phyloP scores from a whole-genome alignment of 2,888 invertebrate species.

The Pammene fasciana region DNA sequence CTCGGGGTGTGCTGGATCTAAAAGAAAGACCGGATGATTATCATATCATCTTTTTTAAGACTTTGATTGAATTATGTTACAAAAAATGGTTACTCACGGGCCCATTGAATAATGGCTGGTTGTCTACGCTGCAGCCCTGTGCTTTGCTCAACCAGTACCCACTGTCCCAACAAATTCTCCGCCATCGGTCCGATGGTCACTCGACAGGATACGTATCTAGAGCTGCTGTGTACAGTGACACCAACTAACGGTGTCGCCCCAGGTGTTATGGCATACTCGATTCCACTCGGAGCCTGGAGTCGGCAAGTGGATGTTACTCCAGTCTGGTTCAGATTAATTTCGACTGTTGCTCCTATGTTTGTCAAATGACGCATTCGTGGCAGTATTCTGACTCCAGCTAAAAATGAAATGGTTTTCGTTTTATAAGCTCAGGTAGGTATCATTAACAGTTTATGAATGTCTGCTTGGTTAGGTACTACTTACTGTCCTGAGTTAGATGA shows the following conservation, averaged over 20 bases:
- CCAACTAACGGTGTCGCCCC: slow-evolving; percentile 36
- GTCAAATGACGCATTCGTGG: slow-evolving; percentile 32
- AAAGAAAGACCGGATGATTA: not conserved
- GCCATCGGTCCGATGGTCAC: slow-evolving; percentile 43
- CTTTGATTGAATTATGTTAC: not conserved
- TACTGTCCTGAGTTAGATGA: slow-evolving; percentile 31
- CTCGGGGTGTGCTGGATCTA: slow-evolving; percentile 29
- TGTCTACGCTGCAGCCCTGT: slow-evolving; percentile 30
- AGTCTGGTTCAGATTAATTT: slow-evolving; percentile 37
- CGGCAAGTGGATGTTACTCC: slow-evolving; percentile 24
- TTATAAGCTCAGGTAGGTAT: not conserved
- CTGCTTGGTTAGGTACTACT: slow-evolving; percentile 3
- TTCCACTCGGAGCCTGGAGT: slow-evolving; percentile 25
- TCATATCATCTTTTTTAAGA: not conserved
- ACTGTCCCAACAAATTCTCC: slow-evolving; percentile 38
- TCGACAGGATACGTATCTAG: slow-evolving; percentile 41
- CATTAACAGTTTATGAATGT: not conserved
- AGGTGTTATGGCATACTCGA: slow-evolving; percentile 25
- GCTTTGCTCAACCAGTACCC: slow-evolving; percentile 31
- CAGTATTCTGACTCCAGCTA: slow-evolving; percentile 22
- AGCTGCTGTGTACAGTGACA: slow-evolving; percentile 34
- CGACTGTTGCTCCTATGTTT: slow-evolving; percentile 21
- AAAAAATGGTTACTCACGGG: slow-evolving; percentile 24
- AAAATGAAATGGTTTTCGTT: not conserved
- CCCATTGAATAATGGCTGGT: slow-evolving; percentile 34